Conservation (phyloP, 2,113 vertebrate genomes). For the Cyprinodon brontotheroides region DNA sequence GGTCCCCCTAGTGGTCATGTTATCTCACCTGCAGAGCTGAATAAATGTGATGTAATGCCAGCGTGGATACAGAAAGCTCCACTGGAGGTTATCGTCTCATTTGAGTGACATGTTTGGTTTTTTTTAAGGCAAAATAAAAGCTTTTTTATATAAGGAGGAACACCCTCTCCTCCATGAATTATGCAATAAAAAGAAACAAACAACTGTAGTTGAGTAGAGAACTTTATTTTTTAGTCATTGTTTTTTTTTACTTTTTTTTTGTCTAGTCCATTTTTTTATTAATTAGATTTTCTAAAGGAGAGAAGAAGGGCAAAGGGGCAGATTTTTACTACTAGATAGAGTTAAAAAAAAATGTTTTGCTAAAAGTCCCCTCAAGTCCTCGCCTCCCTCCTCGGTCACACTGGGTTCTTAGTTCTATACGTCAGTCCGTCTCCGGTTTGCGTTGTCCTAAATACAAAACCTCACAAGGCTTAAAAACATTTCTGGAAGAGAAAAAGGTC, state of each 20-base stretch:
- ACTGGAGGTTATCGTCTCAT: conserved; percentile 33
- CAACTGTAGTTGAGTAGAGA: conserved; percentile 77
- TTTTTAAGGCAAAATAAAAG: neutral
- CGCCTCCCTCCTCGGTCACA: conserved; percentile 49
- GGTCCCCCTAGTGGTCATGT: conserved; percentile 52
- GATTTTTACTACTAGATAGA: conserved; percentile 53
- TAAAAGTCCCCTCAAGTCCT: conserved; percentile 64
- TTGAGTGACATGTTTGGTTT: neutral
- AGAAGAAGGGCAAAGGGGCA: conserved; percentile 49
- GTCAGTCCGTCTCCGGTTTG: conserved; percentile 37
- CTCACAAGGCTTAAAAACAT: conserved; percentile 48
- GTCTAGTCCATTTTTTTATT: conserved; percentile 72
- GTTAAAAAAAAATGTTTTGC: conserved; percentile 49
- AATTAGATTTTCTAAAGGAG: conserved; percentile 72
- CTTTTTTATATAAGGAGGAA: neutral
- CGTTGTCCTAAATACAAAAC: conserved; percentile 41
- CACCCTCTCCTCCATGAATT: neutral
- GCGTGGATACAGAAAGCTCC: conserved; percentile 16
- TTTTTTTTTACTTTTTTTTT: conserved; percentile 71
- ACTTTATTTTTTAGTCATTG: conserved; percentile 82
- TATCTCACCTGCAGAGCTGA: conserved; percentile 6
- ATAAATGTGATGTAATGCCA: conserved; percentile 50
- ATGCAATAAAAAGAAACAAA: conserved; percentile 43
- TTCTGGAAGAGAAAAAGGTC: conserved; percentile 51
- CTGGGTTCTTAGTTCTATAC: conserved; percentile 25